These are phyloP conservation scores for Gracilinanus agilis DNA, from an alignment of 2,113 vertebrate genomes.

Conservation along the genomic window DNA sequence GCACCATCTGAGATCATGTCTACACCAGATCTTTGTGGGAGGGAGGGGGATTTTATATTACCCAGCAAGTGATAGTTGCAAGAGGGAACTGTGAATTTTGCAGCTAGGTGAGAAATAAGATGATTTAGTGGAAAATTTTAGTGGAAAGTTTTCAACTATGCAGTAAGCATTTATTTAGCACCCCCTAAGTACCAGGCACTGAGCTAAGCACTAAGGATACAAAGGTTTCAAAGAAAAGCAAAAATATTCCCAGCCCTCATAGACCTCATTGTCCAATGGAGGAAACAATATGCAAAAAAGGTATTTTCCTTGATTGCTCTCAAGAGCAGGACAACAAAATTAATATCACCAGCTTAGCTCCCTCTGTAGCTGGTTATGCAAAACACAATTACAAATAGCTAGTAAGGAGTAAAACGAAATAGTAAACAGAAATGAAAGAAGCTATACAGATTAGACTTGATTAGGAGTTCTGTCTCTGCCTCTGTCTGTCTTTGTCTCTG, in stretches of 20 bases:
- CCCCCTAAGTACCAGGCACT: neutral
- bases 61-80: neutral
- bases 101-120: neutral
- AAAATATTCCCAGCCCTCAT: neutral
- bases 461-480: no score
- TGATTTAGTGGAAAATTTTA: neutral
- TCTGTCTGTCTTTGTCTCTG: no score
- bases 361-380: no score
- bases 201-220: neutral
- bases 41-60: neutral
- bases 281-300: neutral
- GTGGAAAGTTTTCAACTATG: neutral
- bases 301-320: no score
- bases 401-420: no score
- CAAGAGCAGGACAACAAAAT: no score
- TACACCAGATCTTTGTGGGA: neutral
- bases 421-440: no score
- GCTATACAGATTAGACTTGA: no score
- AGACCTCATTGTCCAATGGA: neutral
- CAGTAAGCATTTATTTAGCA: neutral
- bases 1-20: slow-evolving; percentile 1
- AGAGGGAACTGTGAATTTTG: neutral
- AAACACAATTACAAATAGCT: no score
- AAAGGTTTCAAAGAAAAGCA: neutral
- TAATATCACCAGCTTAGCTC: no score